phyloP scores from a whole-genome alignment of 1,140 invertebrate species.

The Drosophila saltans region DNA sequence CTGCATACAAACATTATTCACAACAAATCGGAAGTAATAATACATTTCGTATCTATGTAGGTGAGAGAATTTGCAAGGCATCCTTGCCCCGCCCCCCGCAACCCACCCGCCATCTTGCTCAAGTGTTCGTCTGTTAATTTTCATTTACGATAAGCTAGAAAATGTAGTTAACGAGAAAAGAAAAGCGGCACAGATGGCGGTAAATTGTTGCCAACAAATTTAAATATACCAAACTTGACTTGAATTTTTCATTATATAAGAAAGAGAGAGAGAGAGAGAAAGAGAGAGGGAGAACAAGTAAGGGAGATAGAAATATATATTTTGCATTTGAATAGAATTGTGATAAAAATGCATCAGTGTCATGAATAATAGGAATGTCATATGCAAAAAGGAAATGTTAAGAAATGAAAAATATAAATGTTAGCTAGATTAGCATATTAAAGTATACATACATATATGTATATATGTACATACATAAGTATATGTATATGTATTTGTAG shows the following conservation, averaged over 20 bases:
- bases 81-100: too few relatives aligned
- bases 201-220: conserved; percentile 37
- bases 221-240: conserved; percentile 29
- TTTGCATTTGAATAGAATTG: conserved; percentile 46
- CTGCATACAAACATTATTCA: conserved; percentile 72
- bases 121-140: conserved; percentile 54
- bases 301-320: conserved; percentile 13
- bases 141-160: conserved; percentile 58
- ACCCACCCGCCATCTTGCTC: conserved; percentile 4
- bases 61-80: not conserved
- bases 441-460: too few relatives aligned
- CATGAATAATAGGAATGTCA: conserved; percentile 63
- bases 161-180: conserved; percentile 32
- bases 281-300: not conserved
- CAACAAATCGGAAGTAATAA: conserved; percentile 79
- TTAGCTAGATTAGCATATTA: not conserved
- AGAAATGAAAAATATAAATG: not conserved
- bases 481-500: too few relatives aligned
- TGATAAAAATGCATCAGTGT: conserved; percentile 55
- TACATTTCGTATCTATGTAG: conserved; percentile 40
- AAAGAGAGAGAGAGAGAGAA: not conserved
- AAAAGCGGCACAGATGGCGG: not conserved
- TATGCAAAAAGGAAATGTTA: conserved; percentile 28
- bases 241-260: not conserved
- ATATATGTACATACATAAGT: too few relatives aligned